Base-by-base conservation (phyloP, 2,888 invertebrate genomes). In the Pristionchus japonicus region DNA sequence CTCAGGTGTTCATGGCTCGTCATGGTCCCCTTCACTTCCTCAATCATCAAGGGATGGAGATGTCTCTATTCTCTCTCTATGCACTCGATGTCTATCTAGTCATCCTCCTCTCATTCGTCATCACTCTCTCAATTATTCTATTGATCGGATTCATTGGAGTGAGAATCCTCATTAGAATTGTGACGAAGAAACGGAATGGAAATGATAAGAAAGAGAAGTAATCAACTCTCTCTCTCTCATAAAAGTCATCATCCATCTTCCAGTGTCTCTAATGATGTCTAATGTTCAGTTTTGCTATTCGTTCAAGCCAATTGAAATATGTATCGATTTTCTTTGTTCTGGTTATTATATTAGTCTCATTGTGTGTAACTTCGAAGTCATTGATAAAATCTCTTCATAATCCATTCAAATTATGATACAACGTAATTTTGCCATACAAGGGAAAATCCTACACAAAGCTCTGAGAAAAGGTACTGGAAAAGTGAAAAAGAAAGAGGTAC, bases 1-100 rank as follows among this genome's bases (percentile, higher is more conserved):
- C 43, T 47, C 43, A 77, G 77, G 77, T 77, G 17, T 83, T 83
- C 82, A 83, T 83, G 82, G 82, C 52, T 83, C 17, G 13, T 23
- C 82, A 83, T 34, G 82, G 82, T 23, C 82, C 82, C n/a, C 82
- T 83, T 52, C 82, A 83, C 37, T 83, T 83, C 82, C 82, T 83
- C 34, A 83, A 83, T 52, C 82, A 83, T 31, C 43, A 77, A 27
- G 77, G 77, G 27, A 77, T 77, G 77, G 43, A 23, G 47, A 77
- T 77, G 77, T 40, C 40, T 77, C 77, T 77, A 43, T 77, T 77
- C 43, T 77, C 77, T 11, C 7, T 77, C n/a, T 77, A 77, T 77
- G 23, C 77, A n/a, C 27, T 77, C 43, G 77, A 77, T 77, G 77
- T 77, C 27, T 77, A 77, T 47, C 77, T 77, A 43, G 13, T 43